A percentile compares a stretch with the other conserved stretches of the same genome.
Evolutionary conservation across 2,797 vertebrate genomes (phyloP).

Genomic region (Todus mexicanus): DNA sequence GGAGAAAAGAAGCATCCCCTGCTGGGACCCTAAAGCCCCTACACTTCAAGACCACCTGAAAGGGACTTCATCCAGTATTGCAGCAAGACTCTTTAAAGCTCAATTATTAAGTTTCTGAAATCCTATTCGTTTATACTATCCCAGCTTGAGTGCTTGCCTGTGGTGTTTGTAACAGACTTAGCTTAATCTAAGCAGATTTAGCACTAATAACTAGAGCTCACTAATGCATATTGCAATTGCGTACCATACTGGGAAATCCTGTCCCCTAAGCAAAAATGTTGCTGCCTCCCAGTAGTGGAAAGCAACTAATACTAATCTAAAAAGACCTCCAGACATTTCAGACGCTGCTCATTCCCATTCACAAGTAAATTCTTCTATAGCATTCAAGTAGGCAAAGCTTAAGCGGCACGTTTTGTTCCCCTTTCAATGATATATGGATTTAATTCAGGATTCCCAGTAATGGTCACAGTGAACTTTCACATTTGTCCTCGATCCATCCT

Average conservation of each 20-base stretch:
- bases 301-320: neutral
- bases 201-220: slow-evolving; percentile 33
- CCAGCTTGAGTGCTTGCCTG: neutral
- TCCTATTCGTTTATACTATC: slow-evolving; percentile 16
- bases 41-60: neutral
- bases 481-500: slow-evolving; percentile 3
- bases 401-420: neutral
- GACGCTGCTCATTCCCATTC: neutral
- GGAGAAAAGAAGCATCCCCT: neutral
- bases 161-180: slow-evolving; percentile 19
- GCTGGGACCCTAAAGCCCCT: neutral
- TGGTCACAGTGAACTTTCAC: slow-evolving; percentile 34
- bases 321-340: neutral
- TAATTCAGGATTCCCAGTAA: slow-evolving; percentile 15
- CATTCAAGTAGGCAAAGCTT: neutral
- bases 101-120: neutral
- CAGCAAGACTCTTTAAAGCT: neutral
- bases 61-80: neutral
- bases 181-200: slow-evolving; percentile 49
- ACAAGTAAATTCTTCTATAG: neutral
- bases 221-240: slow-evolving; percentile 37
- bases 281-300: neutral
- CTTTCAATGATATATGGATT: slow-evolving; percentile 19
- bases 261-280: neutral
- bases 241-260: slow-evolving; percentile 12